Evolutionary conservation across 1,140 invertebrate genomes (phyloP).

Genomic region (Phenacoccus solenopsis): DNA sequence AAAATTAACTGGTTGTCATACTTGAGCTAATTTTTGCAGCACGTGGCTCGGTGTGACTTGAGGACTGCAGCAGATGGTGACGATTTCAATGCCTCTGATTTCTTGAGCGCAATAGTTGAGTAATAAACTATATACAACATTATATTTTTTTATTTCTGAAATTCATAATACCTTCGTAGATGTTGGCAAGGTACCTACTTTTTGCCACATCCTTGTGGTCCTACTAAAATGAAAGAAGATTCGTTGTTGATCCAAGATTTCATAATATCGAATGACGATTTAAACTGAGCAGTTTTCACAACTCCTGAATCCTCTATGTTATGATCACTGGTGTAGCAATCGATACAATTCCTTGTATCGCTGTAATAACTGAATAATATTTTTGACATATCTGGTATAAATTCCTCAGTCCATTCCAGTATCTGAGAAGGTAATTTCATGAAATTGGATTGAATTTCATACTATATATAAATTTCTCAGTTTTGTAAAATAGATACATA

Average conservation of each 20-base stretch:
- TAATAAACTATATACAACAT: slow-evolving; percentile 36
- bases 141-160: background rate
- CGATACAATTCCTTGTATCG: slow-evolving; percentile 40
- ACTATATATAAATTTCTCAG: background rate
- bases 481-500: too few species aligned
- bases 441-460: background rate
- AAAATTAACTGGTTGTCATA: slow-evolving; percentile 25
- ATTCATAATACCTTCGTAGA: background rate
- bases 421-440: slow-evolving; percentile 32
- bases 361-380: slow-evolving; percentile 45
- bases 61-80: slow-evolving; percentile 64
- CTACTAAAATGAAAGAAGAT: slow-evolving; percentile 47
- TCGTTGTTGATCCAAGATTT: slow-evolving; percentile 39
- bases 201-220: slow-evolving; percentile 54
- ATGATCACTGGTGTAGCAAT: slow-evolving; percentile 33
- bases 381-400: slow-evolving; percentile 31
- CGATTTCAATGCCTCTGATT: slow-evolving; percentile 45
- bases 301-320: slow-evolving; percentile 30
- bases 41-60: slow-evolving; percentile 56
- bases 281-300: slow-evolving; percentile 41
- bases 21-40: slow-evolving; percentile 56
- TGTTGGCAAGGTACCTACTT: slow-evolving; percentile 33
- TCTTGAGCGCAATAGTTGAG: slow-evolving; percentile 46
- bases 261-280: slow-evolving; percentile 38
- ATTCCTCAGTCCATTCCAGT: slow-evolving; percentile 40